Base-by-base conservation (phyloP, 2,113 vertebrate genomes). In the Telmatochromis bifrenatus region DNA sequence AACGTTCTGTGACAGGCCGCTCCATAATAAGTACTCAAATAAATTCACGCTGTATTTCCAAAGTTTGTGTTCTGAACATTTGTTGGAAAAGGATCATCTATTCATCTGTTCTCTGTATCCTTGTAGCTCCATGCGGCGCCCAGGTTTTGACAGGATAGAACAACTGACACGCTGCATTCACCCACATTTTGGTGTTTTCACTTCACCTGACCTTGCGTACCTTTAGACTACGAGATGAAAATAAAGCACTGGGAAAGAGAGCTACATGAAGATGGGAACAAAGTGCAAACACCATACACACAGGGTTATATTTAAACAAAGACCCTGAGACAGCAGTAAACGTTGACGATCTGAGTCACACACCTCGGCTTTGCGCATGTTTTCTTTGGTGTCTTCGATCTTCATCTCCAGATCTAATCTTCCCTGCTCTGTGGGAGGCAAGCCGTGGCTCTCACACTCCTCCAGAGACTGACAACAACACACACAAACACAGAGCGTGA, bases 341-440 rank as follows among this genome's bases (percentile, higher is more conserved):
- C 21, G 28, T 53, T 2, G 4, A 56, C 26, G 11, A 26, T 81
- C 4, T 33, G 75, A 77, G 65, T 58, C 42, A 90, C 94, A 80
- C 13, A 95, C 99, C 98, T 99, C 98, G 10, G 99, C 97, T 96
- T 99, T 99, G 88, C 99, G 98, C 37, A 99, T 98, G 87, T 95
- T 97, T 95, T 99, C 98, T 96, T 97, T 98, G 92, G 97, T 97
- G 91, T 99, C 98, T 21, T 99, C 99, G 28, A 98, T 97, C 92
- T 97, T 98, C 95, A 98, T 96, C 92, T 99, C 99, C 94, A 99
- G 95, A 9, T 99, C 99, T 17, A 92, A 96, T 84, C 98, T 97
- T 79, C 94, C 97, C 87, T 98, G 98, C 88, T 99, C 99, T 5
- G 98, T 97, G 49, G 97, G 83, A 79, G 97, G 96, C 21, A 97